Evolutionary conservation across 2,888 invertebrate species (phyloP).

Genomic region (Ormia ochracea): DNA sequence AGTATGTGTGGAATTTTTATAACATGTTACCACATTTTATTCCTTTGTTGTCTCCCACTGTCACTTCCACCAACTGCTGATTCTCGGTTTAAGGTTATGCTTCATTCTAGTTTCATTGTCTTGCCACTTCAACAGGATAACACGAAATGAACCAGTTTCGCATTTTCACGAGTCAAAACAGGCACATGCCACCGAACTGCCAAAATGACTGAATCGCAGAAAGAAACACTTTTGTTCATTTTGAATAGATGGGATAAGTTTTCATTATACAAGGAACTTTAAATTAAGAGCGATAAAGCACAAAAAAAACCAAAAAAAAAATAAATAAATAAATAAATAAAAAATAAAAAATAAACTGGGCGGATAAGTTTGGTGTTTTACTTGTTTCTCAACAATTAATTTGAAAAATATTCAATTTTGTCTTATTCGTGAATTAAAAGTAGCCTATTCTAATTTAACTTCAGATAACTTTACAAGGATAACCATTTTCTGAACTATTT

Average conservation of each 20-base stretch:
- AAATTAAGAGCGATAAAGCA: not conserved
- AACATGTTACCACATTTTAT: too few relatives aligned
- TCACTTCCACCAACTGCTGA: not conserved
- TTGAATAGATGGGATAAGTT: not conserved
- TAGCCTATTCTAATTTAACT: too few relatives aligned
- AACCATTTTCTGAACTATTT: too few relatives aligned
- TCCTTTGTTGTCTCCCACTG: too few relatives aligned
- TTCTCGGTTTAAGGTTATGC: not conserved
- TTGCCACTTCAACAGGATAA: not conserved
- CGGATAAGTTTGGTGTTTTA: not conserved
- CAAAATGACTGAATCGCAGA: not conserved
- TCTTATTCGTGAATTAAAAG: too few relatives aligned
- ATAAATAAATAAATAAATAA: not conserved
- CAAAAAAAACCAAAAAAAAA: not conserved
- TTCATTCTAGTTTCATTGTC: not conserved
- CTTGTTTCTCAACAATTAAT: not conserved
- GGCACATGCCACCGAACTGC: slow-evolving; percentile 1
- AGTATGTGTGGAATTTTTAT: too few relatives aligned
- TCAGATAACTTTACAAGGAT: too few relatives aligned
- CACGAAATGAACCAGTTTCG: slow-evolving; percentile 28
- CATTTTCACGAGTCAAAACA: slow-evolving; percentile 14
- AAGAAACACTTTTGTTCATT: not conserved
- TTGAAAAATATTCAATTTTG: too few relatives aligned
- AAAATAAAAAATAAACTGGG: not conserved
- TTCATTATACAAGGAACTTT: slow-evolving; percentile 3